Conservation (phyloP, 2,113 vertebrate genomes). For the Aptenodytes patagonicus region DNA sequence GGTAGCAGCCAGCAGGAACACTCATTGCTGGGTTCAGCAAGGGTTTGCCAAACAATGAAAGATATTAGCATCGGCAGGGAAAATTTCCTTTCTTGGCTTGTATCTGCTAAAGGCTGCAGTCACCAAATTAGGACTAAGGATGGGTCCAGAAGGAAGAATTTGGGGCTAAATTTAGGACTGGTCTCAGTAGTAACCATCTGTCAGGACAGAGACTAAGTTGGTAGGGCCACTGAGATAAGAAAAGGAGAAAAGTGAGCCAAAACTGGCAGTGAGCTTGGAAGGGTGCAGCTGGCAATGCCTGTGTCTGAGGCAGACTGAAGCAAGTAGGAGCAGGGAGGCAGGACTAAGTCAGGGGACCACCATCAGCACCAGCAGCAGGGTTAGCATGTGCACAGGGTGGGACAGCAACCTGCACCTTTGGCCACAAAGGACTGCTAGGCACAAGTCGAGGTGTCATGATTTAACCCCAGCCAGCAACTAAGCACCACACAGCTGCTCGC, state of each 20-base stretch:
- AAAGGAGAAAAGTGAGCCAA: not conserved
- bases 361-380: not conserved
- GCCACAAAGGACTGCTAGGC: no score
- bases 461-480: no score
- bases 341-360: not conserved
- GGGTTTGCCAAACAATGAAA: slow-evolving; percentile 7
- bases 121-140: slow-evolving; percentile 38
- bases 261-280: not conserved
- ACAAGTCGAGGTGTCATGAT: not conserved
- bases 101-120: not conserved
- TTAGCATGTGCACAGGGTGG: not conserved
- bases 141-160: not conserved
- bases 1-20: slow-evolving; percentile 6
- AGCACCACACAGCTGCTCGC: no score
- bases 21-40: not conserved
- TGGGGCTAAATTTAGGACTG: slow-evolving; percentile 30
- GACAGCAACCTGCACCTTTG: not conserved
- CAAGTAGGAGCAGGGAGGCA: not conserved
- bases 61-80: not conserved
- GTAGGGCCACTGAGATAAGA: not conserved
- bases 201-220: not conserved
- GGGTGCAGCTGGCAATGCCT: not conserved
- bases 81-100: slow-evolving; percentile 53
- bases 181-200: not conserved
- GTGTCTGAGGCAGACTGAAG: fast-evolving